Evolutionary conservation across 2,113 vertebrate species (phyloP), one percentile per base, ranked within the genome.

Genomic region (Cephalopterus ornatus): DNA sequence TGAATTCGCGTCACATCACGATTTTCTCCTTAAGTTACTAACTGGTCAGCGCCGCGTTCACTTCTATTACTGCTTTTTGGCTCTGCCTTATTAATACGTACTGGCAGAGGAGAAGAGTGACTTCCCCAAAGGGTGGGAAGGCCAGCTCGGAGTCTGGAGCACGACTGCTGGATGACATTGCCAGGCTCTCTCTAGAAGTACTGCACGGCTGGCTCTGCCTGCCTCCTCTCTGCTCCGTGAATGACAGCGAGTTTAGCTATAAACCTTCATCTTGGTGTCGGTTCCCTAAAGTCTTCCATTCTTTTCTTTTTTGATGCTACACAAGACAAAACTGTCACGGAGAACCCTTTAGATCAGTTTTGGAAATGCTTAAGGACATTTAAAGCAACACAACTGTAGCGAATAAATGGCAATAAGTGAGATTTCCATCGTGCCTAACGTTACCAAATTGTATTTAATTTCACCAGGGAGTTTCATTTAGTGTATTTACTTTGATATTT

Each of bases 21-120:
- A 33, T 94, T 96, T 91, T 94, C 89, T 81, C 91, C 81, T 73
- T 65, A 72, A 94, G 72, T 95, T 89, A 83, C 35, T 91, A 92
- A 93, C 68, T 95, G 89, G 67, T 62, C 88, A 74, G 50, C 5
- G 18, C 37, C 50, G 21, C 61, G 37, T 66, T 91, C 62, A 23
- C 46, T 90, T 70, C 63, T 91, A 14, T 93, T 85, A 76, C 12
- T 71, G 14, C 4, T 61, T 72, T 89, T 89, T 76, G 27, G 71
- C 50, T 22, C 32, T 63, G 14, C 72, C 33, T 80, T 66, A 30
- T 39, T 95, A 92, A 96, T 68, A 15, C 7, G 19, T 28, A 61
- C 30, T 85, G 89, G 94, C 81, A 88, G 83, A 55, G 79, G 75
- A 88, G 71, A 81, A 94, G n/a, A 86, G 12, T 49, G 49, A 41